Evolutionary conservation across 2,113 vertebrate genomes (phyloP).

Genomic region (Gobio gobio): DNA sequence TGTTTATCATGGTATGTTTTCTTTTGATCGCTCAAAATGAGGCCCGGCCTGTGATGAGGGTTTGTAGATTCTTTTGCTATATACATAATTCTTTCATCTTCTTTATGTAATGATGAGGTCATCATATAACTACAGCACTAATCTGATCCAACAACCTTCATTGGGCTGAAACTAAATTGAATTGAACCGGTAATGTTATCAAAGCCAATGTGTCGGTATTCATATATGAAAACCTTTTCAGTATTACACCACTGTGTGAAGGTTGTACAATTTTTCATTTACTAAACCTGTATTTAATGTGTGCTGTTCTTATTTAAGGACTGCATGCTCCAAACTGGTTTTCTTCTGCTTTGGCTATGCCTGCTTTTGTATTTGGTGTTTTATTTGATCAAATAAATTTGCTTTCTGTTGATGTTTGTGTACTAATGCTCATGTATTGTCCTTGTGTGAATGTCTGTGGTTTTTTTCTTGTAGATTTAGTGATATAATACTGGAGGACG

Average conservation of each 20-base stretch:
- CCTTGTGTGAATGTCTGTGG: slow-evolving; percentile 75
- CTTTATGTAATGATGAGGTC: slow-evolving; percentile 29
- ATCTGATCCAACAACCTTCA: background rate
- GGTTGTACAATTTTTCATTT: background rate
- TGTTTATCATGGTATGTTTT: slow-evolving; percentile 70
- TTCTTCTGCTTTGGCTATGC: slow-evolving; percentile 1
- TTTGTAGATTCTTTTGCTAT: slow-evolving; percentile 67
- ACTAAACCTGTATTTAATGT: slow-evolving; percentile 9
- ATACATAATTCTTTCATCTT: slow-evolving; percentile 55
- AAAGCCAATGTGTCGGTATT: background rate
- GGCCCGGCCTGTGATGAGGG: slow-evolving; percentile 63
- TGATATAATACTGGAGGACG: slow-evolving; percentile 92
- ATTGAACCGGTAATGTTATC: slow-evolving; percentile 5
- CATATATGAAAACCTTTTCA: slow-evolving; percentile 25
- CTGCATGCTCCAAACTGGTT: slow-evolving; percentile 18
- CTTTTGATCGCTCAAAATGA: slow-evolving; percentile 70
- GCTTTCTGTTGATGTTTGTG: slow-evolving; percentile 53
- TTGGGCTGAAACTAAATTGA: slow-evolving; percentile 11
- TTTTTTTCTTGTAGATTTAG: slow-evolving; percentile 87
- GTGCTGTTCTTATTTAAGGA: slow-evolving; percentile 16
- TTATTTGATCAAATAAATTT: slow-evolving; percentile 55
- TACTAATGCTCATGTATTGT: slow-evolving; percentile 43
- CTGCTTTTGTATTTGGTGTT: slow-evolving; percentile 35
- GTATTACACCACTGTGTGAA: slow-evolving; percentile 35
- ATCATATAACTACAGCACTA: background rate